Conservation (phyloP, 2,113 vertebrate species). For the Gorilla gorilla region DNA sequence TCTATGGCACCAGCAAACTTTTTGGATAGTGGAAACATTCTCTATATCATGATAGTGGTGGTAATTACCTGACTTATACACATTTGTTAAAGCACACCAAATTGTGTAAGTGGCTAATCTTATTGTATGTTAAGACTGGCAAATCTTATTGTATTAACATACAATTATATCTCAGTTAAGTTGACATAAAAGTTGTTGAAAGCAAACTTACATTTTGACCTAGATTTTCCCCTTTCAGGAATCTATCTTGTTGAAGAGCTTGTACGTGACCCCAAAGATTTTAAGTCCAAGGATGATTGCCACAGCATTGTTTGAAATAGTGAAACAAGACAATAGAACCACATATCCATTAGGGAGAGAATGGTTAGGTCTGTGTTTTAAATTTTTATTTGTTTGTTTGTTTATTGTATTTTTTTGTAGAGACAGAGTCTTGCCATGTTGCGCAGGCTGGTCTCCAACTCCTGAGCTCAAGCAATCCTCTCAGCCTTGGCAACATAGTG, state of each 20-base stretch:
- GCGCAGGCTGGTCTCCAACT: no score
- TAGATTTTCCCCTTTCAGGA: neutral
- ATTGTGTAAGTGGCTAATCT: neutral
- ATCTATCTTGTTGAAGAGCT: neutral
- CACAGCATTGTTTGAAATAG: neutral
- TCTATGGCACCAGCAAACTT: neutral
- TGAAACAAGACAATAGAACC: neutral
- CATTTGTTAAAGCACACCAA: neutral
- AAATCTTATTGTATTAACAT: neutral
- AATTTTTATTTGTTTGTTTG: no score
- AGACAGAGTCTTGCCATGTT: no score
- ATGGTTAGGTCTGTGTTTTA: neutral
- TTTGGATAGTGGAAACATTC: neutral
- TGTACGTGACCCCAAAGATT: neutral
- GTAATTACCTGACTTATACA: neutral
- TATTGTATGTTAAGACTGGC: neutral
- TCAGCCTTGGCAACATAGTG: no score
- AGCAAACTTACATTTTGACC: neutral
- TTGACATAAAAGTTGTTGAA: neutral
- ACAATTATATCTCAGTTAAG: neutral
- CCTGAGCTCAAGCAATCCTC: no score
- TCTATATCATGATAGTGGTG: neutral
- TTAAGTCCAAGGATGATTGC: neutral
- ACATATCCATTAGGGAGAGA: neutral
- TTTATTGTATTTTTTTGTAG: no score